phyloP scores from a whole-genome alignment of 1,140 invertebrate genomes.

The Rhizoglyphus robini region DNA sequence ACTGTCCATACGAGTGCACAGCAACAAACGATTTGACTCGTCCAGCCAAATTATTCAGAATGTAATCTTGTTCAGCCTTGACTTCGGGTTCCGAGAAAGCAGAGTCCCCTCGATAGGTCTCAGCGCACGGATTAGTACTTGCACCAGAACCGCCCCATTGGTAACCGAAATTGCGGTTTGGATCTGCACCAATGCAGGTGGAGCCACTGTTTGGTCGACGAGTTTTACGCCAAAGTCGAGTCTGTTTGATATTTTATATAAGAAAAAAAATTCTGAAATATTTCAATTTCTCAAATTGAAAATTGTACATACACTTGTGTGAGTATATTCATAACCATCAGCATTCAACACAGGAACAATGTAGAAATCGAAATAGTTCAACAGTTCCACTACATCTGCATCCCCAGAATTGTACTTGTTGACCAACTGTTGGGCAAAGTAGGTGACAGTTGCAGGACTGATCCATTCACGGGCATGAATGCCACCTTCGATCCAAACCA shows the following conservation, averaged over 20 bases:
- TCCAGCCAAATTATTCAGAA: constrained; percentile 23
- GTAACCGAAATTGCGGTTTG: constrained; percentile 29
- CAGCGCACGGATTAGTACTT: constrained; percentile 24
- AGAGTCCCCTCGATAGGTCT: constrained; percentile 26
- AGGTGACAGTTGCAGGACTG: constrained; percentile 49
- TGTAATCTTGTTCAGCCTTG: constrained; percentile 27
- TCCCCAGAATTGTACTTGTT: constrained; percentile 39
- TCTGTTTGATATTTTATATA: constrained; percentile 19
- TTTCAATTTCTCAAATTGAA: too few species aligned
- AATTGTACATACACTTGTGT: constrained; percentile 25
- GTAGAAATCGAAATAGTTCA: constrained; percentile 31
- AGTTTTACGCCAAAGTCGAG: constrained; percentile 28
- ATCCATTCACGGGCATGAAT: constrained; percentile 73
- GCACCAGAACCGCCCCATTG: constrained; percentile 26
- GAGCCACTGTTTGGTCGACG: constrained; percentile 12
- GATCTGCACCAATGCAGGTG: constrained; percentile 29
- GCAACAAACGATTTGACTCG: constrained; percentile 24
- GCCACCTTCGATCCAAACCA: constrained; percentile 48
- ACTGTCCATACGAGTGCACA: constrained; percentile 27
- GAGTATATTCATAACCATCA: constrained; percentile 29
- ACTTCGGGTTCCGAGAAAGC: constrained; percentile 33
- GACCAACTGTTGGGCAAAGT: constrained; percentile 48
- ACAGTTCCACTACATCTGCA: constrained; percentile 25
- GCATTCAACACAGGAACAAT: constrained; percentile 30
- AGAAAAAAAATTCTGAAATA: too few species aligned